phyloP scores from a whole-genome alignment of 2,888 invertebrate species.

The Sialis lutaria region DNA sequence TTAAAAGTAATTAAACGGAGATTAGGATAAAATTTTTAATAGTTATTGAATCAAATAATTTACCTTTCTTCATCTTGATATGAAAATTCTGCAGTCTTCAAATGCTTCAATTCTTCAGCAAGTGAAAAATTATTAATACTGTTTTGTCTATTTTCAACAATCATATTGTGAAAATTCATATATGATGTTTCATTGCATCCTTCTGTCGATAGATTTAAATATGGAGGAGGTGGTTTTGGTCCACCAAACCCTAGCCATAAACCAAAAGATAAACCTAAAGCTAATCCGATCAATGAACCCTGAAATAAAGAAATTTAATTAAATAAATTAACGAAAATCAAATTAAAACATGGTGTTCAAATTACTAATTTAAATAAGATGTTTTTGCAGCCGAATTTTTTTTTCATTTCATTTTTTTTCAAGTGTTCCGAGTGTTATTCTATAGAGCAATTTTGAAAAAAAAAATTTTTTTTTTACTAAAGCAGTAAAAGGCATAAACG shows the following conservation, averaged over 20 bases:
- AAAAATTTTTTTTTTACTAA: no score
- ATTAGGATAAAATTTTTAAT: no score
- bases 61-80: background rate
- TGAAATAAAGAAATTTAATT: slow-evolving; percentile 18
- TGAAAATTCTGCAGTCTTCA: background rate
- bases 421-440: no score
- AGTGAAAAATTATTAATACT: background rate
- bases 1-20: no score
- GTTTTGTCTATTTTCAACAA: background rate
- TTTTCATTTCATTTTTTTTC: no score
- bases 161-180: background rate
- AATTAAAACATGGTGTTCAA: no score
- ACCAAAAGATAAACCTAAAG: slow-evolving; percentile 44
- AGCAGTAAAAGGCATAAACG: no score
- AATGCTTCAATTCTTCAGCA: background rate
- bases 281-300: slow-evolving; percentile 52
- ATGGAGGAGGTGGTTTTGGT: slow-evolving; percentile 42
- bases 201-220: slow-evolving; percentile 36
- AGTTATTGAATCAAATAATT: background rate
- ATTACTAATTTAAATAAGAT: no score
- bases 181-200: slow-evolving; percentile 28
- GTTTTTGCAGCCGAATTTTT: no score
- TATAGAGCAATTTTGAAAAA: no score
- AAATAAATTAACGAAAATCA: background rate
- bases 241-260: slow-evolving; percentile 77